phyloP scores from a whole-genome alignment of 2,797 vertebrate genomes.

The Myotis findleyi region DNA sequence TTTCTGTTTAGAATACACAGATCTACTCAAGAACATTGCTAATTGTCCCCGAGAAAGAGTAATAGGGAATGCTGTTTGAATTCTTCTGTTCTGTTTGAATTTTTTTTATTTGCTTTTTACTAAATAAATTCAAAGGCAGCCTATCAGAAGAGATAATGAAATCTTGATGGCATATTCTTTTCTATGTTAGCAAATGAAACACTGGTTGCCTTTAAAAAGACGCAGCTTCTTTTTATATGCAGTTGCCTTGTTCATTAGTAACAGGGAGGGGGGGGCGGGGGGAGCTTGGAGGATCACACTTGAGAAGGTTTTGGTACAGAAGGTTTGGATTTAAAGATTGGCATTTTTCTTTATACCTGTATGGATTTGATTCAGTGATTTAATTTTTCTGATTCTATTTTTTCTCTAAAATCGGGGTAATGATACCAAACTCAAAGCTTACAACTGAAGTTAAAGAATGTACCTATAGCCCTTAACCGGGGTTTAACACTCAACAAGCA shows the following conservation, averaged over 20 bases:
- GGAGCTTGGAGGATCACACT: neutral
- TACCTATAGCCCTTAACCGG: neutral
- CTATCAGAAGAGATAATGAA: neutral
- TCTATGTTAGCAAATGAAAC: neutral
- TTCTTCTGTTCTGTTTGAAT: neutral
- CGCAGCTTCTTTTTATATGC: neutral
- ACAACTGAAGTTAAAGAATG: neutral
- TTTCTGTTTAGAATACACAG: neutral
- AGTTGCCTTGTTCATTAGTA: neutral
- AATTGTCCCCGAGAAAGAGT: neutral
- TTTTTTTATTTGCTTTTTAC: neutral
- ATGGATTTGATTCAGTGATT: neutral
- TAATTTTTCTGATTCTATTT: neutral
- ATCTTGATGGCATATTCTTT: neutral
- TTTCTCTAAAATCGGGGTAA: neutral
- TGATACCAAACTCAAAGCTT: neutral
- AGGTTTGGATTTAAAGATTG: neutral
- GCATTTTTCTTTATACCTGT: neutral
- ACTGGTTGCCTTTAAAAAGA: neutral
- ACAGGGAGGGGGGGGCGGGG: neutral
- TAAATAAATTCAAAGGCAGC: neutral
- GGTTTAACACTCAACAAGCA: neutral
- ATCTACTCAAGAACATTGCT: neutral
- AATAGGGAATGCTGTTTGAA: neutral
- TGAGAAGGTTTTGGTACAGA: neutral